phyloP scores from a whole-genome alignment of 2,113 vertebrate genomes.

The Balaenoptera acutorostrata region DNA sequence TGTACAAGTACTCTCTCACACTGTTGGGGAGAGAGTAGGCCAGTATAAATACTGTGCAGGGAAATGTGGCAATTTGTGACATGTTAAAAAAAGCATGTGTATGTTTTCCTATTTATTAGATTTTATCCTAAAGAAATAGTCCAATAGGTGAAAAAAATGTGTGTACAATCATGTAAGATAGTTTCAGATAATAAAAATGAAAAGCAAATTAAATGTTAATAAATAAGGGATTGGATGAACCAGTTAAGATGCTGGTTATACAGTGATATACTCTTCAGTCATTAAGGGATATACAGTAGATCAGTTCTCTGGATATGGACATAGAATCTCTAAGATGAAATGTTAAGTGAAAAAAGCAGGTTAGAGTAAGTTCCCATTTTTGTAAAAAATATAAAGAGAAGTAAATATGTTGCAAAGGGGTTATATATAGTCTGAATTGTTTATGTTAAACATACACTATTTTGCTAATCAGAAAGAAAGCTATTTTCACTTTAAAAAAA shows the following conservation, averaged over 20 bases:
- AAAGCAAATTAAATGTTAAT: neutral
- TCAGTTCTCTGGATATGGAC: neutral
- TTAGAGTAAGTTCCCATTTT: neutral
- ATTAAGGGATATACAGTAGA: neutral
- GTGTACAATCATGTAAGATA: neutral
- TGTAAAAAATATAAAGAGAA: constrained; percentile 10
- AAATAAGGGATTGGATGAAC: neutral
- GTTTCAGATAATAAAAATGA: neutral
- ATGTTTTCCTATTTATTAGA: neutral
- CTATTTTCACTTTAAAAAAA: neutral
- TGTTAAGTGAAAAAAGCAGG: neutral
- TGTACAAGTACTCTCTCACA: neutral
- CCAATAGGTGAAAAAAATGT: neutral
- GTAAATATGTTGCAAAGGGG: neutral
- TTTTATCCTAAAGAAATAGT: neutral
- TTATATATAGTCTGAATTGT: neutral
- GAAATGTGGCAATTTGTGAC: neutral
- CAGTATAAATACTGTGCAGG: neutral
- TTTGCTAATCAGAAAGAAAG: constrained; percentile 41
- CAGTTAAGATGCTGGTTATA: neutral
- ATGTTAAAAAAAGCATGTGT: neutral
- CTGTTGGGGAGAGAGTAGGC: neutral
- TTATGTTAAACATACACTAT: neutral
- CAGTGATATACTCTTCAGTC: neutral
- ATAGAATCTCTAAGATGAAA: neutral